Evolutionary conservation across 2,888 invertebrate species (phyloP).

Genomic region (Epinotia nisella): DNA sequence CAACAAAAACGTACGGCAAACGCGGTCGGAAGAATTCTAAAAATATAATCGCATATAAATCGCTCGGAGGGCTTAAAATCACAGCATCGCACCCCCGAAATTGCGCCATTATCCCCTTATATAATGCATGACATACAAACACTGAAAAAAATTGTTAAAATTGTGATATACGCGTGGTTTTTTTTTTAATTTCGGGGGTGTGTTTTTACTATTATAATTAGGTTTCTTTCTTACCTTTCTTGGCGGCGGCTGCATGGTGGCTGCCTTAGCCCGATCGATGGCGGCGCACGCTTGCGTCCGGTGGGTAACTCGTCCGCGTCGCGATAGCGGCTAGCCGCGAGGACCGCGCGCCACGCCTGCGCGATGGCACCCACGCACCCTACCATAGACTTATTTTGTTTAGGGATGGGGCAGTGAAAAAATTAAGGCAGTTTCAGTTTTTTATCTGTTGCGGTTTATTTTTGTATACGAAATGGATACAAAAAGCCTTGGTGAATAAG

Average conservation of each 20-base stretch:
- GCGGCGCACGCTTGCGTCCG: conserved; percentile 60
- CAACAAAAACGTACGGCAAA: neutral
- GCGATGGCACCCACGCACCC: conserved; percentile 47
- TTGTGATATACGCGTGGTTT: neutral
- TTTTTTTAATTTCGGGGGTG: neutral
- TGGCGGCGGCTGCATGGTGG: conserved; percentile 92
- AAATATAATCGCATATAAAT: neutral
- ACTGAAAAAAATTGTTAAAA: neutral
- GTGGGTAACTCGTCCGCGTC: conserved; percentile 60
- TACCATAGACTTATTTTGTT: conserved; percentile 28
- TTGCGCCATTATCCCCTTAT: conserved; percentile 29
- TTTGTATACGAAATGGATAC: neutral
- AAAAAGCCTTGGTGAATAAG: neutral
- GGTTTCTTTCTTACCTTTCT: conserved; percentile 88
- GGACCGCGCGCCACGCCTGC: conserved; percentile 52
- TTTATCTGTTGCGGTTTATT: neutral
- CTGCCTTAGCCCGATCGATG: conserved; percentile 56
- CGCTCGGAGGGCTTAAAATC: conserved; percentile 3
- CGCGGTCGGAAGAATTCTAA: neutral
- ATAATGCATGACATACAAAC: conserved; percentile 16
- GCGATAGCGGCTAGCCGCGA: conserved; percentile 52
- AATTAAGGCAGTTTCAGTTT: neutral
- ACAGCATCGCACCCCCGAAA: conserved; percentile 14
- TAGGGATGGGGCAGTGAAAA: neutral
- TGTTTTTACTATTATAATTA: neutral